Evolutionary conservation across 1,140 invertebrate species (phyloP).

Genomic region (Drosophila cardini): DNA sequence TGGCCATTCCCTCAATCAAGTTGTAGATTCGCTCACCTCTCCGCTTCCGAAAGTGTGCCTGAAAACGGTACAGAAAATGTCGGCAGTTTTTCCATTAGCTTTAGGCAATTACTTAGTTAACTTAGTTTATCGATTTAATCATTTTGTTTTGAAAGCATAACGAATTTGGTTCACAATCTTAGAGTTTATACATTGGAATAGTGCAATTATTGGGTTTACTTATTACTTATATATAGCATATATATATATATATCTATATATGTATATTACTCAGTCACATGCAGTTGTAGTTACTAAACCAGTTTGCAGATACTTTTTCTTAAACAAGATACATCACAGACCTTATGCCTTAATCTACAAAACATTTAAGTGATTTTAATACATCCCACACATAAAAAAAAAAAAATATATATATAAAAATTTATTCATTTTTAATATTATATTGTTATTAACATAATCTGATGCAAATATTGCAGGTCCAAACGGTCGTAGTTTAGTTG

Average conservation of each 20-base stretch:
- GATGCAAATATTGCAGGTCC: slow-evolving; percentile 88
- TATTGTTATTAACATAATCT: slow-evolving; percentile 66
- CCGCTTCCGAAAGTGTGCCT: neutral
- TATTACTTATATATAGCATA: slow-evolving; percentile 42
- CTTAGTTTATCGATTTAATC: slow-evolving; percentile 40
- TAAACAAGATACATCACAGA: slow-evolving; percentile 9
- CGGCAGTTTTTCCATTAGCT: slow-evolving; percentile 4
- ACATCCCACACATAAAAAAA: slow-evolving; percentile 16
- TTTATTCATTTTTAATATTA: slow-evolving; percentile 17
- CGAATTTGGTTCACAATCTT: slow-evolving; percentile 58
- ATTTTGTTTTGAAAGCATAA: slow-evolving; percentile 48
- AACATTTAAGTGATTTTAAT: slow-evolving; percentile 4
- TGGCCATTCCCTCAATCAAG: slow-evolving; percentile 18
- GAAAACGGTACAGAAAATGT: slow-evolving; percentile 1
- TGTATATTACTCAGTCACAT: neutral
- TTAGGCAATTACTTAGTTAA: slow-evolving; percentile 37
- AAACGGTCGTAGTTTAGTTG: slow-evolving; percentile 96
- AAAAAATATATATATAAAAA: slow-evolving; percentile 23
- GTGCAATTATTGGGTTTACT: slow-evolving; percentile 54
- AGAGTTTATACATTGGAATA: slow-evolving; percentile 31
- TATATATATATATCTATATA: slow-evolving; percentile 1
- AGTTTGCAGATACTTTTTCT: neutral
- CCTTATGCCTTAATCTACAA: slow-evolving; percentile 5
- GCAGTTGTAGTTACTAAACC: neutral
- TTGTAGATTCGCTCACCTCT: slow-evolving; percentile 29